Evolutionary conservation across 2,797 vertebrate species (phyloP).

Genomic region (Enteromius afrohamiltoni): DNA sequence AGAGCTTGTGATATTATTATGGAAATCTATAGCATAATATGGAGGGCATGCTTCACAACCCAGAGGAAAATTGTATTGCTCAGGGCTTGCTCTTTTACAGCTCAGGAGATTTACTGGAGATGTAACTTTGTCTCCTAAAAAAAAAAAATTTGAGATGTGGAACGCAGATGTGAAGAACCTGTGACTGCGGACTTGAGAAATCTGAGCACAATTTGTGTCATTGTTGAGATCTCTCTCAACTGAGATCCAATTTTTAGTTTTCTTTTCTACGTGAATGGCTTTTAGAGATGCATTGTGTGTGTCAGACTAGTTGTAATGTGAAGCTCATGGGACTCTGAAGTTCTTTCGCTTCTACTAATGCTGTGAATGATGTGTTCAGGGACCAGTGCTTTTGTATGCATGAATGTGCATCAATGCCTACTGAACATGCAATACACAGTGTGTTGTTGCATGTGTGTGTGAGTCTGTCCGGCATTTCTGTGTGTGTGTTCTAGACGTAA

Average conservation of each 20-base stretch:
- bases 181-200: neutral
- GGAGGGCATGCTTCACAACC: constrained; percentile 57
- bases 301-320: constrained; percentile 10
- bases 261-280: neutral
- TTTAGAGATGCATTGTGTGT: constrained; percentile 26
- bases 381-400: constrained; percentile 1
- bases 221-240: neutral
- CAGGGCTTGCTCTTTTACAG: neutral
- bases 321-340: constrained; percentile 17
- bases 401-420: constrained; percentile 12
- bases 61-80: constrained; percentile 17
- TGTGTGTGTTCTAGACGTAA: constrained; percentile 18
- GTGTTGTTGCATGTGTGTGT: constrained; percentile 21
- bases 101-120: neutral
- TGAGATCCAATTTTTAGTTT: neutral
- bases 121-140: neutral
- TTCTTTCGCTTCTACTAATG: constrained; percentile 1
- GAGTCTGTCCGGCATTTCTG: neutral
- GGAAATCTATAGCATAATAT: constrained; percentile 58
- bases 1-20: constrained; percentile 58
- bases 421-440: neutral
- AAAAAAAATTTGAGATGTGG: neutral
- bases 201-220: constrained; percentile 1
- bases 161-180: neutral
- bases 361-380: constrained; percentile 1